These are phyloP conservation scores for Bagarius yarrelli DNA, from an alignment of 2,113 vertebrate genomes.

Conservation along the genomic window DNA sequence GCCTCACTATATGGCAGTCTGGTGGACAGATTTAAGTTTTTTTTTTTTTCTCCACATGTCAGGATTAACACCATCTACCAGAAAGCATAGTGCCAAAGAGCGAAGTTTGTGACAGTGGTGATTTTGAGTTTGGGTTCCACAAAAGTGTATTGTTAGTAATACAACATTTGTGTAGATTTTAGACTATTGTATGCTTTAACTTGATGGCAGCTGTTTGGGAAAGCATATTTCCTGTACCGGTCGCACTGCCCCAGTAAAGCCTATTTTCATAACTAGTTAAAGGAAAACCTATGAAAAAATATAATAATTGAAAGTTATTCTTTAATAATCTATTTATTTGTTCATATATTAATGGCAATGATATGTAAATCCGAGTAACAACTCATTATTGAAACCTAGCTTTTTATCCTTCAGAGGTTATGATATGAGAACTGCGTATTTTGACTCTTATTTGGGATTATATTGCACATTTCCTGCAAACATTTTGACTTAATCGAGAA, in stretches of 20 bases:
- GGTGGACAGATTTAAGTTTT: not conserved
- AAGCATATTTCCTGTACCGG: not conserved
- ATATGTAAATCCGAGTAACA: not conserved
- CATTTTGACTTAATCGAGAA: no score
- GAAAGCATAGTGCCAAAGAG: not conserved
- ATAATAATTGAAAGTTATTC: not conserved
- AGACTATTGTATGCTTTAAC: not conserved
- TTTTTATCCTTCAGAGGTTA: not conserved
- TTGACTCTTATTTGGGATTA: no score
- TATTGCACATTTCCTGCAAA: no score
- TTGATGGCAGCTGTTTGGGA: not conserved
- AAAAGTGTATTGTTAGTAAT: not conserved
- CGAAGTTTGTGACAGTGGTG: not conserved
- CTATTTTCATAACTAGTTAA: not conserved
- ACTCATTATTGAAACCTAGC: not conserved
- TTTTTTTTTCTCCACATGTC: no score
- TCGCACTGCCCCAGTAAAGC: not conserved
- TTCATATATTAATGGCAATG: not conserved
- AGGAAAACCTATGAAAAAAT: not conserved
- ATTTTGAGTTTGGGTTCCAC: not conserved
- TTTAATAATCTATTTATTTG: not conserved
- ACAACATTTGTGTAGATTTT: not conserved
- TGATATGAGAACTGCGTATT: no score
- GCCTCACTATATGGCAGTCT: not conserved
- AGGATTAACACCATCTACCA: not conserved